Evolutionary conservation across 2,888 invertebrate species (phyloP).

Genomic region (Brenthis hecate): DNA sequence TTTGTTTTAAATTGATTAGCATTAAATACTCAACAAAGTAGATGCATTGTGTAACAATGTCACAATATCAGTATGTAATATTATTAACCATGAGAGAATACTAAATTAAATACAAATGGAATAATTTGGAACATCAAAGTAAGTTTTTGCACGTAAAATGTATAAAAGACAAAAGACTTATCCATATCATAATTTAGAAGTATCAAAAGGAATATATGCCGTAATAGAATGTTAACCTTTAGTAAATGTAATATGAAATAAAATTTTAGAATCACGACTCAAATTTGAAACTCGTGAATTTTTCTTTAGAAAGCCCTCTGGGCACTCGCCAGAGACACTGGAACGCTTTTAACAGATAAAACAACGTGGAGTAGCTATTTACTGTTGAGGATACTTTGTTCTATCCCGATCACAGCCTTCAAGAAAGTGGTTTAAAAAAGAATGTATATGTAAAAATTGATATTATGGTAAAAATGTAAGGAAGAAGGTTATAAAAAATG

Average conservation of each 20-base stretch:
- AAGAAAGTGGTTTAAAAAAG: no score
- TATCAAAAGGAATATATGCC: neutral
- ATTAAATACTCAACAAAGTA: slow-evolving; percentile 13
- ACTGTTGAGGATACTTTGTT: slow-evolving; percentile 19
- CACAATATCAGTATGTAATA: neutral
- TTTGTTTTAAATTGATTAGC: slow-evolving; percentile 22
- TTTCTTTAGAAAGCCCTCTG: slow-evolving; percentile 27
- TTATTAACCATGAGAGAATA: slow-evolving; percentile 3
- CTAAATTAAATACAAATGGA: slow-evolving; percentile 15
- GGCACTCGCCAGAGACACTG: slow-evolving; percentile 49
- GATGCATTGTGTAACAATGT: slow-evolving; percentile 7
- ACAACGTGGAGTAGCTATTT: slow-evolving; percentile 27
- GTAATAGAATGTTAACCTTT: neutral
- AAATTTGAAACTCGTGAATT: slow-evolving; percentile 21
- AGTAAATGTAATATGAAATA: slow-evolving; percentile 8
- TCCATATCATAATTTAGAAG: neutral
- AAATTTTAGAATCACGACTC: slow-evolving; percentile 11
- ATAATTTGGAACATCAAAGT: slow-evolving; percentile 14
- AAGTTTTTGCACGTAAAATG: neutral
- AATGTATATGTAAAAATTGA: no score
- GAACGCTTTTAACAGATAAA: slow-evolving; percentile 58
- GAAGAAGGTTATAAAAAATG: neutral
- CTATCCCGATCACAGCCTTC: neutral
- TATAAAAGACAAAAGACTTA: neutral
- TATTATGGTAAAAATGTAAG: no score